These are phyloP conservation scores for Mantis religiosa DNA, from an alignment of 2,888 invertebrate species.

Conservation along the genomic window DNA sequence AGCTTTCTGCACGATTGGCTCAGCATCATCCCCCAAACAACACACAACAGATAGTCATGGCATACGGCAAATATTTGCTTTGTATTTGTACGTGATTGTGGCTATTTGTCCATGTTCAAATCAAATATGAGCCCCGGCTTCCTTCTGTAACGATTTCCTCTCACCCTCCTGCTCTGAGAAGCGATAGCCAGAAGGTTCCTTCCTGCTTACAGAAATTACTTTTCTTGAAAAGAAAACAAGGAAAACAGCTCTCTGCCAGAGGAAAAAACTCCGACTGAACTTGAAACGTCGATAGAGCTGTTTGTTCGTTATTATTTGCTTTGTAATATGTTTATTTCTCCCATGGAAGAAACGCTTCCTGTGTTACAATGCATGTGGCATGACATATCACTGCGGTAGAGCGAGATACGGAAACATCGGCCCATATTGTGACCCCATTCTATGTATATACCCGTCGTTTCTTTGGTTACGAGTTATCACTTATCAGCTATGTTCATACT, in stretches of 20 bases:
- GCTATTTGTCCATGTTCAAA: neutral
- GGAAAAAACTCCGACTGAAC: neutral
- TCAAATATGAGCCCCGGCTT: neutral
- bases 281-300: neutral
- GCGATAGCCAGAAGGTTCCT: neutral
- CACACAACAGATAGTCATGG: neutral
- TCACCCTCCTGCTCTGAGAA: neutral
- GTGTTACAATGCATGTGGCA: too few species aligned
- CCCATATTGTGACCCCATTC: too few species aligned
- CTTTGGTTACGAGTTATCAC: too few species aligned
- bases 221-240: neutral
- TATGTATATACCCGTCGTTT: too few species aligned
- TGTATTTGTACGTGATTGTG: slow-evolving; percentile 1
- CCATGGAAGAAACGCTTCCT: too few species aligned
- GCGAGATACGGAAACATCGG: too few species aligned
- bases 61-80: slow-evolving; percentile 4
- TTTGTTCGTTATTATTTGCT: neutral
- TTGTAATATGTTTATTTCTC: too few species aligned
- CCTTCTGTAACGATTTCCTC: neutral
- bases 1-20: neutral
- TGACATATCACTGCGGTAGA: too few species aligned
- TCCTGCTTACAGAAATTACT: neutral
- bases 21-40: neutral
- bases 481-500: too few species aligned
- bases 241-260: neutral